phyloP scores from a whole-genome alignment of 2,113 vertebrate species.

The Chionodraco myersi region DNA sequence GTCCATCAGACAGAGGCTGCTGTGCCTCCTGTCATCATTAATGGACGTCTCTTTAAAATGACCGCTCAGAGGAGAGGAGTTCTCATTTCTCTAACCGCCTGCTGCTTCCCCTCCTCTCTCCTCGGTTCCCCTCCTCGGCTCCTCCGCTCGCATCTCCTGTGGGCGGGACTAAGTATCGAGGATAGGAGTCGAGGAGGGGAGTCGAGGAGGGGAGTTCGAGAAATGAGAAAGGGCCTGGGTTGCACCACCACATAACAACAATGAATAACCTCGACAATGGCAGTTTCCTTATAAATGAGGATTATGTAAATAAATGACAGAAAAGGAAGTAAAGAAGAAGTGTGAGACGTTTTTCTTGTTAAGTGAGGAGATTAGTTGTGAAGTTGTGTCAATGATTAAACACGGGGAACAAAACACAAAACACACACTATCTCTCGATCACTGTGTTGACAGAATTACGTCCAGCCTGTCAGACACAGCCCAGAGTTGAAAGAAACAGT shows the following conservation, averaged over 20 bases:
- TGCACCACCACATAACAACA: not conserved
- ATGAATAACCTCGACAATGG: not conserved
- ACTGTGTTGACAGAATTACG: conserved; percentile 12
- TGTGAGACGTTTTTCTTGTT: not conserved
- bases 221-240: no score
- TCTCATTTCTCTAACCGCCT: no score
- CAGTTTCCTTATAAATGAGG: not conserved
- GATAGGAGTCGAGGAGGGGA: no score
- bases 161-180: no score
- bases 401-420: conserved; percentile 3
- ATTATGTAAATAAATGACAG: not conserved
- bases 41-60: no score
- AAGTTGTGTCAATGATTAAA: not conserved
- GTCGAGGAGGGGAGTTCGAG: no score
- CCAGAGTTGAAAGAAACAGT: not conserved
- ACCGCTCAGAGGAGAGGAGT: no score
- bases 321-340: not conserved
- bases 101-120: no score
- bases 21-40: no score
- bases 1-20: no score
- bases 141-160: no score
- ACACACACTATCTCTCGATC: conserved; percentile 17
- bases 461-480: not conserved
- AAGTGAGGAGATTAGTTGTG: not conserved
- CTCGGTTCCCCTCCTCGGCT: no score